Conservation (phyloP, 2,113 vertebrate species). For the Mesitornis unicolor region DNA sequence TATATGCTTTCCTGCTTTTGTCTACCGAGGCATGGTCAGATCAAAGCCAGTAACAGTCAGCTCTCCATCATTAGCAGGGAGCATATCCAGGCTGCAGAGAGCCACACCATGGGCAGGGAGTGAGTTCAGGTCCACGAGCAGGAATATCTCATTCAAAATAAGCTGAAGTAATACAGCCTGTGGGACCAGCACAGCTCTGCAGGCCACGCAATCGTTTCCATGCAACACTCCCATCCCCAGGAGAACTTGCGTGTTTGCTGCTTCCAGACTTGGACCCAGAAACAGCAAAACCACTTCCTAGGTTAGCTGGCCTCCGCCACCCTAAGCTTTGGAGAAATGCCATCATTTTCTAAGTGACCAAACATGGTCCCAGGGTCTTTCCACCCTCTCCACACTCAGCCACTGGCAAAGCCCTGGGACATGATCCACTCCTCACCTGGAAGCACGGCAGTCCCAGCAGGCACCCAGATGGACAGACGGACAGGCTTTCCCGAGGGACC, state of each 20-base stretch:
- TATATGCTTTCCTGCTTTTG: background rate
- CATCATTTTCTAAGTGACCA: fast-evolving
- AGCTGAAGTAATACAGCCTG: background rate
- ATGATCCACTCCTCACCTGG: slow-evolving; percentile 12
- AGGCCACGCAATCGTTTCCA: background rate
- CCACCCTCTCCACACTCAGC: background rate
- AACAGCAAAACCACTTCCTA: background rate
- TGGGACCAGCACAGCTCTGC: background rate
- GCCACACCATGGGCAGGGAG: fast-evolving
- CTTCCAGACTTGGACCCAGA: background rate
- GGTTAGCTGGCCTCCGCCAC: background rate
- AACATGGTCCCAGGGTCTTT: fast-evolving
- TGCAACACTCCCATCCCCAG: background rate
- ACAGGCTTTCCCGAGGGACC: background rate
- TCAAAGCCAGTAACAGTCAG: background rate
- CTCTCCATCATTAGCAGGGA: background rate
- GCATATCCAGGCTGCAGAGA: background rate
- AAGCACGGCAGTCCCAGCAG: background rate
- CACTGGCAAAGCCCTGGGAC: background rate
- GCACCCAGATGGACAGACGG: fast-evolving
- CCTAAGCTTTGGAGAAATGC: background rate
- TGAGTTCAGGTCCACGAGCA: background rate
- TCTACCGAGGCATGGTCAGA: background rate
- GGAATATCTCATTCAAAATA: background rate
- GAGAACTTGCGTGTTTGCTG: background rate